A percentile compares a stretch with the other conserved stretches of the same genome.
Evolutionary conservation across 1,140 invertebrate species (phyloP).

Genomic region (Charaxes varanes): DNA sequence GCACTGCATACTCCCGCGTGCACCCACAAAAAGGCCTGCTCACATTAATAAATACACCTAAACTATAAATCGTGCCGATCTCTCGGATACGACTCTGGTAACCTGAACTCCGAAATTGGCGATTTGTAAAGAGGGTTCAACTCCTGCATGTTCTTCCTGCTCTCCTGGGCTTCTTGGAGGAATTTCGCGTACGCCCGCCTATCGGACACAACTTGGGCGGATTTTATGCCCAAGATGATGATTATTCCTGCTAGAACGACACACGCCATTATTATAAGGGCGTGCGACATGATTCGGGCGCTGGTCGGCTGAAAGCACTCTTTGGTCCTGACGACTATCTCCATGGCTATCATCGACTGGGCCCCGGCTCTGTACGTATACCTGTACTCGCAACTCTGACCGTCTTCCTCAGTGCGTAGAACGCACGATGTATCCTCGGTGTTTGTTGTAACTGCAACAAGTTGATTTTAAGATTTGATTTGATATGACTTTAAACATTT

Average conservation of each 20-base stretch:
- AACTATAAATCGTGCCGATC: slow-evolving; percentile 44
- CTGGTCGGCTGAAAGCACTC: slow-evolving; percentile 55
- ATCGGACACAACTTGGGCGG: slow-evolving; percentile 63
- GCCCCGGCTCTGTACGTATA: slow-evolving; percentile 59
- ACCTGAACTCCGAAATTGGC: slow-evolving; percentile 68
- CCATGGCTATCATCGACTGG: slow-evolving; percentile 35
- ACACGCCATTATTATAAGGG: slow-evolving; percentile 53
- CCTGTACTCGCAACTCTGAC: slow-evolving; percentile 66
- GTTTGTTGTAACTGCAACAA: slow-evolving; percentile 9
- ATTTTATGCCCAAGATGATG: slow-evolving; percentile 53
- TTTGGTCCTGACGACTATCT: slow-evolving; percentile 53
- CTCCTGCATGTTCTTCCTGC: slow-evolving; percentile 44
- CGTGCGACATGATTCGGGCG: slow-evolving; percentile 46
- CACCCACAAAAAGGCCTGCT: too few relatives aligned
- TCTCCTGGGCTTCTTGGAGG: slow-evolving; percentile 52
- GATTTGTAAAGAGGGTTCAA: slow-evolving; percentile 75
- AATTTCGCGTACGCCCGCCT: slow-evolving; percentile 71
- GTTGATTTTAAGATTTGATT: too few relatives aligned
- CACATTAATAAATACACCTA: too few relatives aligned
- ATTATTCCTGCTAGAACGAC: slow-evolving; percentile 65
- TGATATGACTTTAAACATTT: too few relatives aligned
- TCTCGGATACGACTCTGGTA: slow-evolving; percentile 68
- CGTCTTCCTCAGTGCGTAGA: slow-evolving; percentile 53
- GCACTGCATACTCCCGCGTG: too few relatives aligned
- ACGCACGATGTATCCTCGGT: slow-evolving; percentile 47